A percentile compares a stretch with the other conserved stretches of the same genome.
These are phyloP conservation scores for Columba livia DNA, from an alignment of 2,113 vertebrate species.

Conservation along the genomic window DNA sequence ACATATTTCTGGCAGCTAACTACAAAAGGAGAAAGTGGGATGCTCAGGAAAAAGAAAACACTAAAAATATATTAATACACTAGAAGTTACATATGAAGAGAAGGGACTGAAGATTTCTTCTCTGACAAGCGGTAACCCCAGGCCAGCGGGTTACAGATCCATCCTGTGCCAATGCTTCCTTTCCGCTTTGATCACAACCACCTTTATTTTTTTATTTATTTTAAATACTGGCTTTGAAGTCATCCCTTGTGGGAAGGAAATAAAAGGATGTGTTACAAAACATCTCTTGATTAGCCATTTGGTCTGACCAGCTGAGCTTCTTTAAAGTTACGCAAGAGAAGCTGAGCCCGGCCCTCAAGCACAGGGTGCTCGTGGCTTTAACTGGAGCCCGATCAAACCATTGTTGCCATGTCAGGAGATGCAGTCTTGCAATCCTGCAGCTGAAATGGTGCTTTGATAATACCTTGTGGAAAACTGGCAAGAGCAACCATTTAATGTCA, in stretches of 20 bases:
- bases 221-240: background rate
- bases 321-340: background rate
- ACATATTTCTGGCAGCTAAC: background rate
- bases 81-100: background rate
- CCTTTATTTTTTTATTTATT: background rate
- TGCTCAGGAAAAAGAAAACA: background rate
- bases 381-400: background rate
- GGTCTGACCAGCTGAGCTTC: background rate
- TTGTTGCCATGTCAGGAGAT: background rate
- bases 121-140: background rate
- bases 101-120: background rate
- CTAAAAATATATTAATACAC: background rate
- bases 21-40: background rate
- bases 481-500: constrained; percentile 11
- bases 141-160: background rate
- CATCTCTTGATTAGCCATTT: background rate
- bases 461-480: background rate
- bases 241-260: background rate
- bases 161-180: background rate
- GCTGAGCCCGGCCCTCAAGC: background rate
- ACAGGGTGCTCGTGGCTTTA: background rate
- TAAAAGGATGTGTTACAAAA: background rate
- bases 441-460: background rate
- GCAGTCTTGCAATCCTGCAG: background rate
- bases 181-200: background rate